Conservation (phyloP, 2,113 vertebrate species). For the Tachysurus vachellii region DNA sequence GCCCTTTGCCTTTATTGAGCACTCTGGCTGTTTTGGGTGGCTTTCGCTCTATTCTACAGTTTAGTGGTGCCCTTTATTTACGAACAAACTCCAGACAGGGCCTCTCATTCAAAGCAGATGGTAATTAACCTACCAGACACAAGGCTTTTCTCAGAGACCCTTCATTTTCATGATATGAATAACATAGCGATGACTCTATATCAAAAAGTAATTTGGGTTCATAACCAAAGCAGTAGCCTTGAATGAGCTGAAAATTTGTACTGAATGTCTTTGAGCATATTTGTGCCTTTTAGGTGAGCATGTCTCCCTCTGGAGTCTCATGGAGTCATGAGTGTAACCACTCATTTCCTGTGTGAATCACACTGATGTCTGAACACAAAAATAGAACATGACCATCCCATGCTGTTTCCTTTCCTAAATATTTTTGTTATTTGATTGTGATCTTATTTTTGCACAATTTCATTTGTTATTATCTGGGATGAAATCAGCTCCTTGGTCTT, state of each 20-base stretch:
- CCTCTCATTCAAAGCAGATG: conserved; percentile 30
- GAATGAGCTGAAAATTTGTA: neutral
- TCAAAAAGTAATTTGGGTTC: conserved; percentile 2
- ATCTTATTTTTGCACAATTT: neutral
- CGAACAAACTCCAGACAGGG: conserved; percentile 25
- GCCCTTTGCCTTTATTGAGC: conserved; percentile 36
- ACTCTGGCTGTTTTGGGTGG: conserved; percentile 29
- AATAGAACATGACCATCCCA: conserved; percentile 28
- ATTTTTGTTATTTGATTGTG: conserved; percentile 1
- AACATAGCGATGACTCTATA: neutral
- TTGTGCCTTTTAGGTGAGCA: conserved; percentile 12
- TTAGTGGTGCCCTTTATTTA: conserved; percentile 27
- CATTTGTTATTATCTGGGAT: neutral
- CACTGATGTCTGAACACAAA: conserved; percentile 41
- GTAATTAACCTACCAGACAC: conserved; percentile 38
- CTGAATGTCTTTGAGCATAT: neutral
- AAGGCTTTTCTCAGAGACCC: neutral
- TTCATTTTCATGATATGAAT: neutral
- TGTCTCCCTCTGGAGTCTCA: conserved; percentile 39
- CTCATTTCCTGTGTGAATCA: conserved; percentile 63
- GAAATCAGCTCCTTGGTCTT: neutral
- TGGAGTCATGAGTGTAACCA: conserved; percentile 35
- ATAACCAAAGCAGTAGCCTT: neutral
- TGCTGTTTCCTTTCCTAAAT: conserved; percentile 11
- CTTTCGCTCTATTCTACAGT: conserved; percentile 10